Conservation (phyloP, 2,797 vertebrate genomes). For the Oreochromis mossambicus region DNA sequence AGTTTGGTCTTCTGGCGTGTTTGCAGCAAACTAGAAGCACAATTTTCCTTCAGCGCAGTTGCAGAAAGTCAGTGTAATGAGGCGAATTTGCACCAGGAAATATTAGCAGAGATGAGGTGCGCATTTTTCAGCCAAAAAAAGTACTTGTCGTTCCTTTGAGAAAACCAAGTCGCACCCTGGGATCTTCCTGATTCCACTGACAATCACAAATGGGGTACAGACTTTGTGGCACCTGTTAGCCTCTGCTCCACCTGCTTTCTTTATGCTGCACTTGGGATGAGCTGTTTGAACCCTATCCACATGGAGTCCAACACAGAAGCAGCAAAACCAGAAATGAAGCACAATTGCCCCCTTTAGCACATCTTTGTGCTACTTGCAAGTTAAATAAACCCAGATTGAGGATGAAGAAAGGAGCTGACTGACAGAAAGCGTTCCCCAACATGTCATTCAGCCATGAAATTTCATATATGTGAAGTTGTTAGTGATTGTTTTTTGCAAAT, state of each 20-base stretch:
- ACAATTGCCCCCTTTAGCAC: not conserved
- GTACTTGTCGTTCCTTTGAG: not conserved
- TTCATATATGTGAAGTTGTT: not conserved
- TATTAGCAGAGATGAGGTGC: not conserved
- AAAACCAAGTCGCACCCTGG: fast-evolving
- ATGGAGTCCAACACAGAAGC: not conserved
- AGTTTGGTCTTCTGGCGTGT: not conserved
- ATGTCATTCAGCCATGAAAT: not conserved
- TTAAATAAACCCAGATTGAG: not conserved
- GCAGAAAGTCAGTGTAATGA: not conserved
- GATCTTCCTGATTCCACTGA: not conserved
- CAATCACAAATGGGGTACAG: not conserved
- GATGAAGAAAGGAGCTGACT: not conserved
- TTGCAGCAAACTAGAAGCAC: not conserved
- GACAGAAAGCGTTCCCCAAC: not conserved
- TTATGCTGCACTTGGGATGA: not conserved
- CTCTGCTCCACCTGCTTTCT: not conserved
- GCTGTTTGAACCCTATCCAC: not conserved
- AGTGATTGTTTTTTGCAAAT: fast-evolving
- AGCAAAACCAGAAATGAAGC: not conserved
- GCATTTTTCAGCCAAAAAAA: not conserved
- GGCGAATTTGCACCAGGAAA: not conserved
- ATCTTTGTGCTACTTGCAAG: not conserved
- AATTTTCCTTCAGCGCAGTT: not conserved
- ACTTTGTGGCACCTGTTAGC: not conserved